These are phyloP conservation scores for Uropetala carovei DNA, from an alignment of 2,888 invertebrate genomes.

Conservation along the genomic window DNA sequence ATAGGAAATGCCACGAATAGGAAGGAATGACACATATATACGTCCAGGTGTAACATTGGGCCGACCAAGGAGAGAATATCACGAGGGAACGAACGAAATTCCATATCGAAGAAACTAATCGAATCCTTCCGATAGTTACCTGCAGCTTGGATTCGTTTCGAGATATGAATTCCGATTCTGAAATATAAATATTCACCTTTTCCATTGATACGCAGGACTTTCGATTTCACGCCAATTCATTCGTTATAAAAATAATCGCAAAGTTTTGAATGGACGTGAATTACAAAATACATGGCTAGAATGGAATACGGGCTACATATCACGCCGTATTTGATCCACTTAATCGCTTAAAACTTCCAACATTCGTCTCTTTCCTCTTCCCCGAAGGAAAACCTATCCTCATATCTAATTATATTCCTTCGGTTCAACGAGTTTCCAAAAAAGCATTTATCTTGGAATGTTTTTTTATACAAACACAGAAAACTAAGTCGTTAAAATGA, in stretches of 20 bases:
- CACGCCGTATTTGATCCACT: neutral
- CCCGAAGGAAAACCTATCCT: neutral
- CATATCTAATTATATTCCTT: slow-evolving; percentile 31
- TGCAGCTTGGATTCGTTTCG: too few relatives aligned
- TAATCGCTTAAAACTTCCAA: slow-evolving; percentile 17
- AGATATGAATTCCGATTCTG: too few relatives aligned
- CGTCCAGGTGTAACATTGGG: too few relatives aligned
- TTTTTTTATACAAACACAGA: neutral
- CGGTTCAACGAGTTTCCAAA: slow-evolving; percentile 10
- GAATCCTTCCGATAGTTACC: too few relatives aligned
- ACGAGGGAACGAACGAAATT: too few relatives aligned
- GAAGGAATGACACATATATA: too few relatives aligned
- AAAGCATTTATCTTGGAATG: slow-evolving; percentile 15
- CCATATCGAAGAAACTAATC: too few relatives aligned
- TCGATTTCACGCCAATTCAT: neutral
- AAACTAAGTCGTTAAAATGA: neutral
- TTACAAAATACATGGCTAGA: neutral
- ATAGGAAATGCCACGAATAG: too few relatives aligned
- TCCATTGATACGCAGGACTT: neutral
- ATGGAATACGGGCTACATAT: neutral
- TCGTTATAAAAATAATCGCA: neutral
- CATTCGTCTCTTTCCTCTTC: neutral
- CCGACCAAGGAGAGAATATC: too few relatives aligned
- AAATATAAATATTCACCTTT: neutral
- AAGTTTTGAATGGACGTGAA: neutral